A percentile compares a stretch with the other conserved stretches of the same genome.
Evolutionary conservation across 2,113 vertebrate genomes (phyloP).

Genomic region (Oncorhynchus keta): DNA sequence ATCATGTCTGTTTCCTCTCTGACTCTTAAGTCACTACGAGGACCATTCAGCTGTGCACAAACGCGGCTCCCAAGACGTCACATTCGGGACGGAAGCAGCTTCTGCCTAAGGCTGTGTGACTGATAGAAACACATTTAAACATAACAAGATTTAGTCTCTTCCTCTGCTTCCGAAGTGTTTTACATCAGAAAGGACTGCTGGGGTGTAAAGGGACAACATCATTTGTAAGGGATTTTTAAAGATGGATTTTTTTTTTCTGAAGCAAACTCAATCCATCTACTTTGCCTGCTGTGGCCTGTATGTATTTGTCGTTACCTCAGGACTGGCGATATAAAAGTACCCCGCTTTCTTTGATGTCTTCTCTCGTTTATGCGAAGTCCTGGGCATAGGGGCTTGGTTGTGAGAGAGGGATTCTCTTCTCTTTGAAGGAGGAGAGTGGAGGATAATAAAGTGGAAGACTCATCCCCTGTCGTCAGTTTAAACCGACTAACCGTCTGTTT

Average conservation of each 20-base stretch:
- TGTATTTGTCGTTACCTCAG: background rate
- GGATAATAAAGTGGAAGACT: slow-evolving; percentile 7
- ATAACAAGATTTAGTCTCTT: too few relatives aligned
- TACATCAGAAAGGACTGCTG: too few relatives aligned
- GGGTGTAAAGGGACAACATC: background rate
- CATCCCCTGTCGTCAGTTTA: slow-evolving; percentile 20
- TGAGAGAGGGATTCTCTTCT: background rate
- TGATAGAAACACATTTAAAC: too few relatives aligned
- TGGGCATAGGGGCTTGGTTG: background rate
- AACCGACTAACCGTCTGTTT: slow-evolving; percentile 12
- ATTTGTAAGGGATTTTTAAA: background rate
- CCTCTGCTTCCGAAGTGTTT: too few relatives aligned
- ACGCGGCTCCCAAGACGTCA: background rate
- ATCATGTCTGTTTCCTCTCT: background rate
- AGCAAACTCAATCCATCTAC: too few relatives aligned
- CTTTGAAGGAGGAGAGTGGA: background rate
- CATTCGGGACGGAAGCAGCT: background rate
- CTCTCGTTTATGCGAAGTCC: background rate
- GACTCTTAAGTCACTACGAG: background rate
- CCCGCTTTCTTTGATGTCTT: slow-evolving; percentile 13
- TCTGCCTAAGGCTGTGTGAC: too few relatives aligned
- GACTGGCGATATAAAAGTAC: background rate
- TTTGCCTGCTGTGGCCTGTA: background rate
- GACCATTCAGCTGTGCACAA: background rate
- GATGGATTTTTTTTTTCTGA: background rate